phyloP scores from a whole-genome alignment of 2,113 vertebrate genomes.

The Callipepla squamata region DNA sequence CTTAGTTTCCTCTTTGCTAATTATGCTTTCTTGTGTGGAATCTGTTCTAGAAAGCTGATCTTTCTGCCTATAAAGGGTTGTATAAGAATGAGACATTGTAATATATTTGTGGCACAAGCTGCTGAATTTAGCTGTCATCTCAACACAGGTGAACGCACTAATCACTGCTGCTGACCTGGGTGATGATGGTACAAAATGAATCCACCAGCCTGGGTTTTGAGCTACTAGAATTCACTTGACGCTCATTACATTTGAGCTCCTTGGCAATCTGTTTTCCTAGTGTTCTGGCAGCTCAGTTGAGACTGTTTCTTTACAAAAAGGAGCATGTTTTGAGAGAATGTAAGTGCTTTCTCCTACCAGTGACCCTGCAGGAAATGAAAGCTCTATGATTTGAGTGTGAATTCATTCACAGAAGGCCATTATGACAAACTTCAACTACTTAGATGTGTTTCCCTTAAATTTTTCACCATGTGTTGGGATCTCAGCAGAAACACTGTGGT shows the following conservation, averaged over 20 bases:
- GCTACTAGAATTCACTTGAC: not conserved
- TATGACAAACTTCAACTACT: conserved; percentile 33
- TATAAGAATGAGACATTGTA: not conserved
- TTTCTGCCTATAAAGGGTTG: not conserved
- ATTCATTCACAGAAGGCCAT: conserved; percentile 60
- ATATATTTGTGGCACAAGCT: not conserved
- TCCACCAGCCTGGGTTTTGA: not conserved
- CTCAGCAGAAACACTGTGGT: conserved; percentile 52
- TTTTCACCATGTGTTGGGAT: conserved; percentile 49
- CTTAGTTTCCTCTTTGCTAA: not conserved
- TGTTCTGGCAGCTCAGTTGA: conserved; percentile 16
- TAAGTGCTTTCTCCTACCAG: conserved; percentile 24
- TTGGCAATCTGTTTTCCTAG: conserved; percentile 28
- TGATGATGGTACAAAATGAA: not conserved
- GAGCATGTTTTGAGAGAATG: not conserved
- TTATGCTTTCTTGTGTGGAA: not conserved
- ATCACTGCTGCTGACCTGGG: not conserved
- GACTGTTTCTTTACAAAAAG: conserved; percentile 9
- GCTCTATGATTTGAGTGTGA: not conserved
- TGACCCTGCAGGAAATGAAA: conserved; percentile 34
- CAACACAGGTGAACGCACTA: not conserved
- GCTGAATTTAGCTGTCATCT: not conserved
- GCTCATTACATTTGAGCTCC: not conserved
- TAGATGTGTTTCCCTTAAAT: conserved; percentile 58
- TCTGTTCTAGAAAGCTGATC: not conserved